Evolutionary conservation across 1,140 invertebrate species (phyloP), one percentile per base, ranked within the genome.

Genomic region (Drosophila mojavensis): DNA sequence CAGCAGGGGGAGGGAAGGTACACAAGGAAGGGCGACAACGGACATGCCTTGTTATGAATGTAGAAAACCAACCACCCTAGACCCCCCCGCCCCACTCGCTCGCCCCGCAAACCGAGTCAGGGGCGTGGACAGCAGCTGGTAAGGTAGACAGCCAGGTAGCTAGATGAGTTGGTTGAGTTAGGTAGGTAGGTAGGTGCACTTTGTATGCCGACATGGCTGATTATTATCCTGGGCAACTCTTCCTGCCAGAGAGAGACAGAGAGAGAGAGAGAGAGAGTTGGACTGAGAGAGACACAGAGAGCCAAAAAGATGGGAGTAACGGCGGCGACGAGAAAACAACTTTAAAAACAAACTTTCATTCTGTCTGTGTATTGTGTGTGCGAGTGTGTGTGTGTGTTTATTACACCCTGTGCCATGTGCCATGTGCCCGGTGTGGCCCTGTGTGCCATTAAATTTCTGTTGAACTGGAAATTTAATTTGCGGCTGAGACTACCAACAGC

Each of bases 381-480:
- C 17, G 20, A 11, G 5, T 47, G 6, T 5, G 15, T 47, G 26
- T 61, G 60, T 1, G n/a, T 45, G 43, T 1, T 54, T 50, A 39
- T 30, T 69, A 55, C 43, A 59, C 20, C 41, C 30, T 51, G n/a
- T 51, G 3, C 20, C 20, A 24, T 24, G n/a, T 36, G 45, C 26
- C 5, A 3, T 26, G 5, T 13, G 13, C 30, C 41, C 24, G 2
- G 55, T 33, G 6, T 39, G 28, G 10, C 15, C 36, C 59, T 81
- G 73, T 80, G 81, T 79, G 82, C 75, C 83, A 86, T 86, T 86
- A 82, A 86, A 86, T 85, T 85, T 33, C 63, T 60, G 55, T 56
- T 63, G 43, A 56, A 70, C 48, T 79, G 67, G 55, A 88, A 86
- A 86, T 86, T 86, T 79, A 86, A 86, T 86, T 86, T 86, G 82